Evolutionary conservation across 2,888 invertebrate species (phyloP).

Genomic region (Bugulina stolonifera): DNA sequence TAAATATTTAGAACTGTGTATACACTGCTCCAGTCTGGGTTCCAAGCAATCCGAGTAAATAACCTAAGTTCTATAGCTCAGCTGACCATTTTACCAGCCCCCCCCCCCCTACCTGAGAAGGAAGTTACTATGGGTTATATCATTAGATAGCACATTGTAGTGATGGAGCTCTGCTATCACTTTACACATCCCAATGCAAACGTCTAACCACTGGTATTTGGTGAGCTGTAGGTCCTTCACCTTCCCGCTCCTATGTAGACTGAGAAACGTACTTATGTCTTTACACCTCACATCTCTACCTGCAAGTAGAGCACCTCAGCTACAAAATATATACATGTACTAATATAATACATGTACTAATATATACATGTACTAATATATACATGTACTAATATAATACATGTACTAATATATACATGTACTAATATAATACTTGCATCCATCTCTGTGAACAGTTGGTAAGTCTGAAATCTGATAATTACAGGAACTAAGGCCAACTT

Average conservation of each 20-base stretch:
- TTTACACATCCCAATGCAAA: slow-evolving; percentile 6
- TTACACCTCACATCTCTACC: background rate
- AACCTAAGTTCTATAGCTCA: too few species aligned
- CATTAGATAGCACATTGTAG: background rate
- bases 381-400: background rate
- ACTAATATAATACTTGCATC: background rate
- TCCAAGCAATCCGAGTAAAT: too few species aligned
- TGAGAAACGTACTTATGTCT: slow-evolving; percentile 7
- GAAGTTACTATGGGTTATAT: background rate
- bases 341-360: background rate
- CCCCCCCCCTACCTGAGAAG: background rate
- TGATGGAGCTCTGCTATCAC: background rate
- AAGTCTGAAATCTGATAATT: too few species aligned
- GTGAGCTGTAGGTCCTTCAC: background rate
- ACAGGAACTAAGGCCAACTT: too few species aligned
- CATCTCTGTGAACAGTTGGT: background rate
- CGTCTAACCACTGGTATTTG: slow-evolving; percentile 10
- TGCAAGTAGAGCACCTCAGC: background rate
- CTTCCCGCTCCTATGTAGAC: background rate
- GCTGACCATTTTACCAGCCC: too few species aligned
- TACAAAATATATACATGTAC: background rate
- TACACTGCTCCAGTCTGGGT: too few species aligned
- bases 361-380: background rate
- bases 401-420: background rate
- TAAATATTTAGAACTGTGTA: too few species aligned